Evolutionary conservation across 2,888 invertebrate species (phyloP).

Genomic region (Oscheius sp.): DNA sequence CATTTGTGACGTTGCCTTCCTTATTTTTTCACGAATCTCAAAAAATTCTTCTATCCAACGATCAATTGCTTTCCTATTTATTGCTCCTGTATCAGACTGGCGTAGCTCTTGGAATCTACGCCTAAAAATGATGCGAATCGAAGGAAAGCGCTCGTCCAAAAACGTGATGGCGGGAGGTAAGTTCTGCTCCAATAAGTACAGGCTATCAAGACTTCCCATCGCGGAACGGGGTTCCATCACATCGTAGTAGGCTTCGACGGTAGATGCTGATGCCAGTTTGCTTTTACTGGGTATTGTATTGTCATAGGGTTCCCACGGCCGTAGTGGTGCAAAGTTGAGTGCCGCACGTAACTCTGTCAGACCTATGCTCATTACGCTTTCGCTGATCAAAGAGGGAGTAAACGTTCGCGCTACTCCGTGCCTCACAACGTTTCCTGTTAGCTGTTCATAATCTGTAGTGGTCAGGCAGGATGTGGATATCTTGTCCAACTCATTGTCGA

Average conservation of each 20-base stretch:
- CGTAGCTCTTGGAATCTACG: constrained; percentile 31
- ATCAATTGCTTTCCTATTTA: constrained; percentile 39
- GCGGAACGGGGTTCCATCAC: constrained; percentile 32
- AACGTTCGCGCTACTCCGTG: constrained; percentile 1
- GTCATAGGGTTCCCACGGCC: constrained; percentile 31
- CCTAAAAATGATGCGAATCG: constrained; percentile 29
- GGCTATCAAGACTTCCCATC: constrained; percentile 37
- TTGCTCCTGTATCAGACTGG: constrained; percentile 28
- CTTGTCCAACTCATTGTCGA: constrained; percentile 14
- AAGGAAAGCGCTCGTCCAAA: constrained; percentile 32
- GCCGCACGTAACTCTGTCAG: constrained; percentile 35
- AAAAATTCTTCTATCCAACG: constrained; percentile 33
- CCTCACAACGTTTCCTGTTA: constrained; percentile 16
- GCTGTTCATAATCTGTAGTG: constrained; percentile 12
- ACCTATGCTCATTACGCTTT: constrained; percentile 32
- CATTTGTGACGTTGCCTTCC: constrained; percentile 31
- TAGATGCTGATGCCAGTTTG: constrained; percentile 36
- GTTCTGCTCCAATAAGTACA: constrained; percentile 35
- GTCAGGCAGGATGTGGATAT: constrained; percentile 19
- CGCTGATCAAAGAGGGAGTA: constrained; percentile 8
- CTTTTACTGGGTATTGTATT: constrained; percentile 27
- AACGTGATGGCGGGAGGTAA: constrained; percentile 32
- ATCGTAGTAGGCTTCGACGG: constrained; percentile 36
- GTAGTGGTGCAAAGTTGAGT: constrained; percentile 31
- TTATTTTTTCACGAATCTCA: constrained; percentile 6